phyloP scores from a whole-genome alignment of 2,888 invertebrate genomes.

The Eucera pruinosa region DNA sequence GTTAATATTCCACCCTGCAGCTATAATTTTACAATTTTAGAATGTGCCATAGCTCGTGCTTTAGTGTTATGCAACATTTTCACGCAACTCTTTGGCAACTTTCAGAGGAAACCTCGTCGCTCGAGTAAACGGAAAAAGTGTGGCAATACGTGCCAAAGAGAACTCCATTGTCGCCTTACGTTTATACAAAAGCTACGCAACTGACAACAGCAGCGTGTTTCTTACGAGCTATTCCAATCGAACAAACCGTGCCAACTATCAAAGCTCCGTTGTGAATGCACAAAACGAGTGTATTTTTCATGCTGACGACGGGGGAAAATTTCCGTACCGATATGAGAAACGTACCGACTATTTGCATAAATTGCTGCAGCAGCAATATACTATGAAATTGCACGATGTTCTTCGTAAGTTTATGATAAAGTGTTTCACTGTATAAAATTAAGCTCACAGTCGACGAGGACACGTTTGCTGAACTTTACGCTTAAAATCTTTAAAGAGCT shows the following conservation, averaged over 20 bases:
- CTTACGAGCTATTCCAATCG: slow-evolving; percentile 40
- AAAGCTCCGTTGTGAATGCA: slow-evolving; percentile 24
- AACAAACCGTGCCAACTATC: slow-evolving; percentile 26
- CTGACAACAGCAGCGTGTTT: slow-evolving; percentile 16
- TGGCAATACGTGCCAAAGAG: not conserved
- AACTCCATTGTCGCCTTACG: not conserved
- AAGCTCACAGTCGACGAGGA: not conserved
- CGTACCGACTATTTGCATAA: slow-evolving; percentile 30
- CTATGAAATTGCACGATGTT: not conserved
- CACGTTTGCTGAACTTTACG: too few species aligned
- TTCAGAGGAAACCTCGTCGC: slow-evolving; percentile 1
- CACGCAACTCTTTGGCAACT: not conserved
- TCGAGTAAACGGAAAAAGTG: not conserved
- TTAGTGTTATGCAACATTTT: not conserved
- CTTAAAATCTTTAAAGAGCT: too few species aligned
- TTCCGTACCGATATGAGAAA: slow-evolving; percentile 48
- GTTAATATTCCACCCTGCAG: too few species aligned
- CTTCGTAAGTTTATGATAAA: not conserved
- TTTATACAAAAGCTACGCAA: not conserved
- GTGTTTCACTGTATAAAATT: not conserved
- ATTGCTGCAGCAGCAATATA: not conserved
- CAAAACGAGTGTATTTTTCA: slow-evolving; percentile 26
- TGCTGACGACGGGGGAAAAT: slow-evolving; percentile 25
- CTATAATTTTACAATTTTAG: too few species aligned
- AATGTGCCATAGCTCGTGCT: not conserved